A percentile compares a stretch with the other conserved stretches of the same genome.
These are phyloP conservation scores for Himalopsyche tibetana DNA, from an alignment of 2,888 invertebrate species.

Conservation along the genomic window DNA sequence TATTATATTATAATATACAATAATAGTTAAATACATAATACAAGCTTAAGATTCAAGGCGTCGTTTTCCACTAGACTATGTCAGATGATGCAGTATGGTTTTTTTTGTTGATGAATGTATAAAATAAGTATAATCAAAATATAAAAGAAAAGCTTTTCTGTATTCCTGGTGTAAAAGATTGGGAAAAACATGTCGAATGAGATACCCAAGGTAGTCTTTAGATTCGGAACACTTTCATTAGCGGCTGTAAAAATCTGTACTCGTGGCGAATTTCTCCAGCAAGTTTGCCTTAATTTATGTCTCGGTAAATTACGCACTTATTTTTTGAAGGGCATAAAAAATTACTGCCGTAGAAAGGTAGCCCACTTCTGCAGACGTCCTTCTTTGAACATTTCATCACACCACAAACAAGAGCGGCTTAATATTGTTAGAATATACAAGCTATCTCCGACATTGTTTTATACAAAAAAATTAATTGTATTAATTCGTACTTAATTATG, in stretches of 20 bases:
- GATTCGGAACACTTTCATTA: constrained; percentile 26
- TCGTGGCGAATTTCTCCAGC: constrained; percentile 19
- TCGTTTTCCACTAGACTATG: too few species aligned
- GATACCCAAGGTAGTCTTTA: constrained; percentile 19
- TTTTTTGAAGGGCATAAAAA: constrained; percentile 22
- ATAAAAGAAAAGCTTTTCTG: too few species aligned
- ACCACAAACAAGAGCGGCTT: background rate
- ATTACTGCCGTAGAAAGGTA: constrained; percentile 25
- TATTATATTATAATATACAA: too few species aligned
- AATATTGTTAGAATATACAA: too few species aligned
- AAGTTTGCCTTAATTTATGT: constrained; percentile 24
- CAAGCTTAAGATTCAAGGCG: too few species aligned
- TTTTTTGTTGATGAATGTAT: too few species aligned
- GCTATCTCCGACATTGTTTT: too few species aligned
- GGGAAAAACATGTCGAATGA: background rate
- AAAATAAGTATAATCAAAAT: too few species aligned
- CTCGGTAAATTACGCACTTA: constrained; percentile 22
- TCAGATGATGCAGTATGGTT: too few species aligned
- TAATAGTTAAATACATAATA: too few species aligned
- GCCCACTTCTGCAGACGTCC: background rate
- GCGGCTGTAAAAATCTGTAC: constrained; percentile 30
- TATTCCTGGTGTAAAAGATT: background rate
- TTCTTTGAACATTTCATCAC: constrained; percentile 5
- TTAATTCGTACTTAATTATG: too few species aligned
- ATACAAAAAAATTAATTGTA: too few species aligned